Evolutionary conservation across 2,113 vertebrate genomes (phyloP).

Genomic region (Strigops habroptila): DNA sequence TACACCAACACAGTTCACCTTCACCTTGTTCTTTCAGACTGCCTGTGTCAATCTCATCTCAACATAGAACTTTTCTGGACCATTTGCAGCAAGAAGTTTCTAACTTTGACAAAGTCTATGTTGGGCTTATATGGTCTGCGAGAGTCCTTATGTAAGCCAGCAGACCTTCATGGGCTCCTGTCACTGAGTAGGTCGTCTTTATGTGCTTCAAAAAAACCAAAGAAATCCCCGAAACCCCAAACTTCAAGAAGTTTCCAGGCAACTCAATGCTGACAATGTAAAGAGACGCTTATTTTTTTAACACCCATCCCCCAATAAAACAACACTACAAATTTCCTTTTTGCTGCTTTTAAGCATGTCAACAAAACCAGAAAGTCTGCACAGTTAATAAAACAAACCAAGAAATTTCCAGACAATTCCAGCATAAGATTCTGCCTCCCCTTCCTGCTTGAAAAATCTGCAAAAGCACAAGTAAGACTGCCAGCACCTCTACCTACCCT

Average conservation of each 20-base stretch:
- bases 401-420: not conserved
- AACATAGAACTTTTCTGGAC: not conserved
- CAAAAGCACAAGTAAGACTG: not conserved
- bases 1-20: not conserved
- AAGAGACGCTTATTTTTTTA: not conserved
- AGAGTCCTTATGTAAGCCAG: not conserved
- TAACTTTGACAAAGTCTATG: not conserved
- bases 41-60: not conserved
- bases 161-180: not conserved
- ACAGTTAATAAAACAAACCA: not conserved
- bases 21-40: not conserved
- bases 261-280: not conserved
- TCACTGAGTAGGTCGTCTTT: not conserved
- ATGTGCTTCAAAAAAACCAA: not conserved
- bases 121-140: not conserved
- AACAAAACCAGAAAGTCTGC: not conserved
- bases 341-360: not conserved
- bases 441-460: not conserved
- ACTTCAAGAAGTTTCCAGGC: not conserved
- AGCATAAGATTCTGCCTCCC: not conserved
- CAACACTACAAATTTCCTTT: not conserved
- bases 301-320: not conserved
- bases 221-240: accelerated
- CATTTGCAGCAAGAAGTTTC: not conserved
- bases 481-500: not conserved